A percentile compares a stretch with the other conserved stretches of the same genome.
phyloP scores from a whole-genome alignment of 2,888 invertebrate species.

The Leucoptera coffeella region DNA sequence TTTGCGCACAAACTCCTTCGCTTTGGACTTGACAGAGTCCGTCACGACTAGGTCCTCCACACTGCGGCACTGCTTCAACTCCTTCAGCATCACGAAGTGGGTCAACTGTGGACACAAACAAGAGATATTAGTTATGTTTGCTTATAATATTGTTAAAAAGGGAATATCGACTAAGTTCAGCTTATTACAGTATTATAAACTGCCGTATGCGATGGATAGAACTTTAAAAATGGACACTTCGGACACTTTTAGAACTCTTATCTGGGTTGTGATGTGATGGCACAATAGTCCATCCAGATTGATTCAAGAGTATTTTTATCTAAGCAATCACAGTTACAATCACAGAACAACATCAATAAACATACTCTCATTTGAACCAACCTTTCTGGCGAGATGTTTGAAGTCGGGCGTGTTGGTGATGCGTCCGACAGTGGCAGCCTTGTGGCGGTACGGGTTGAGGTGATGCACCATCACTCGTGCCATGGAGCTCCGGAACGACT shows the following conservation, averaged over 20 bases:
- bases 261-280: too few relatives aligned
- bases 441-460: conserved; percentile 81
- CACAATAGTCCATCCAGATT: too few relatives aligned
- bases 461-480: conserved; percentile 79
- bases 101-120: conserved; percentile 65
- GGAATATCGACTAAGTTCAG: too few relatives aligned
- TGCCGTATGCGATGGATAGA: too few relatives aligned
- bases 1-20: conserved; percentile 89
- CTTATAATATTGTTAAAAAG: too few relatives aligned
- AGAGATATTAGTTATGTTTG: neutral
- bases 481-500: conserved; percentile 75
- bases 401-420: conserved; percentile 89
- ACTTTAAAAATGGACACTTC: too few relatives aligned
- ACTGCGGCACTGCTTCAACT: conserved; percentile 83
- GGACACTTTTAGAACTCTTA: too few relatives aligned
- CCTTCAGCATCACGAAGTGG: conserved; percentile 92
- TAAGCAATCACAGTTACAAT: too few relatives aligned
- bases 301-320: too few relatives aligned
- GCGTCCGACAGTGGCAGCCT: conserved; percentile 75
- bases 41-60: conserved; percentile 82
- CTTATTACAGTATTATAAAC: too few relatives aligned
- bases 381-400: conserved; percentile 91
- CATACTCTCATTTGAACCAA: too few relatives aligned
- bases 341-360: too few relatives aligned
- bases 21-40: conserved; percentile 89